Evolutionary conservation across 2,797 vertebrate species (phyloP).

Genomic region (Vultur gryphus): DNA sequence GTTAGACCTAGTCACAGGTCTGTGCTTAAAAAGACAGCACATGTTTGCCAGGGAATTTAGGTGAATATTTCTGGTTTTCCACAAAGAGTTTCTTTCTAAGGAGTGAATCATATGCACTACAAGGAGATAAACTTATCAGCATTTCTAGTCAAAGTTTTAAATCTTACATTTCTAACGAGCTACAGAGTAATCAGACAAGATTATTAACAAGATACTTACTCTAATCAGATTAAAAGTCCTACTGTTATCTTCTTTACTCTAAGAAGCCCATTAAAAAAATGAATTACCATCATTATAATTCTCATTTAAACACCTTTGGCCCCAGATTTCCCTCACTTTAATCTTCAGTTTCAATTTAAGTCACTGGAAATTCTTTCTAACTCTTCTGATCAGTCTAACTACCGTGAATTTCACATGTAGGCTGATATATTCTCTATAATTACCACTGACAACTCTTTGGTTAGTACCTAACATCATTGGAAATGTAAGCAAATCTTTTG

Average conservation of each 20-base stretch:
- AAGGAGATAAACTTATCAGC: neutral
- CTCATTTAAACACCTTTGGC: neutral
- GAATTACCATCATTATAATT: neutral
- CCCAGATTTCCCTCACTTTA: neutral
- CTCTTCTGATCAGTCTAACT: neutral
- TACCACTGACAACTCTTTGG: neutral
- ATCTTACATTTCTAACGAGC: neutral
- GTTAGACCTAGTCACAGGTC: neutral
- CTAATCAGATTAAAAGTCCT: slow-evolving; percentile 29
- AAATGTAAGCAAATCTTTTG: neutral
- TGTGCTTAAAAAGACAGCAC: neutral
- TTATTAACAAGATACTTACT: slow-evolving; percentile 3
- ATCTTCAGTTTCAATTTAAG: neutral
- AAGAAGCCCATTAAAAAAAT: slow-evolving; percentile 40
- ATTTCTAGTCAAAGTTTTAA: neutral
- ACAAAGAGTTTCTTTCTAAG: neutral
- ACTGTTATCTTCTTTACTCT: slow-evolving; percentile 26
- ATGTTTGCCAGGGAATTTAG: neutral
- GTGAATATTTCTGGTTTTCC: neutral
- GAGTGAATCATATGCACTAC: neutral
- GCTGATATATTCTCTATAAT: neutral
- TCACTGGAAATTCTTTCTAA: neutral
- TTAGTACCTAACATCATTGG: neutral
- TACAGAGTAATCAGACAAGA: neutral
- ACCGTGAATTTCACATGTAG: neutral